Conservation (phyloP, 2,888 invertebrate species). For the Melanchra persicariae region DNA sequence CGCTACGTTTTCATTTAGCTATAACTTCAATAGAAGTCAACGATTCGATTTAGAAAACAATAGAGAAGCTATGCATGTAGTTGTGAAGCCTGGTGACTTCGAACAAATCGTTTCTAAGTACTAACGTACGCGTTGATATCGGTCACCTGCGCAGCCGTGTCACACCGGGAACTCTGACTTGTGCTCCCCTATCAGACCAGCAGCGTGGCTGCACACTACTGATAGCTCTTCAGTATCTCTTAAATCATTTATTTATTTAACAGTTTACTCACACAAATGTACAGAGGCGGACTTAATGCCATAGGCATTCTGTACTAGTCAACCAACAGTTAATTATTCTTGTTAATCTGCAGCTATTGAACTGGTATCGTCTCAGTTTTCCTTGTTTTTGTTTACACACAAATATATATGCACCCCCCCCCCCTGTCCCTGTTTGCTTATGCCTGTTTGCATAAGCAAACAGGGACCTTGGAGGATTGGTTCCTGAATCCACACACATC, state of each 20-base stretch:
- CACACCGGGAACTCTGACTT: no score
- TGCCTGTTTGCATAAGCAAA: no score
- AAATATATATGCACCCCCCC: no score
- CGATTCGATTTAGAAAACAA: conserved; percentile 15
- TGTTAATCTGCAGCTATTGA: background rate
- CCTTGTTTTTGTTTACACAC: background rate
- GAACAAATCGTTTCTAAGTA: background rate
- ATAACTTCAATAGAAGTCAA: conserved; percentile 2
- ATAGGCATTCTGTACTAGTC: no score
- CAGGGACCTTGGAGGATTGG: no score
- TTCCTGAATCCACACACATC: no score
- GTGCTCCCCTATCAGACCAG: no score
- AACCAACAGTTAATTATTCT: background rate
- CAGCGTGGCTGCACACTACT: background rate
- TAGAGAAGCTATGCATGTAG: background rate
- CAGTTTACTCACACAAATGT: no score
- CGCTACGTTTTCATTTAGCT: background rate
- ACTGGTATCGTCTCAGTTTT: background rate
- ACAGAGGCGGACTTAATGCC: no score
- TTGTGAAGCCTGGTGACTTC: conserved; percentile 20
- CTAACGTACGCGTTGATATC: background rate
- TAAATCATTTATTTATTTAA: no score
- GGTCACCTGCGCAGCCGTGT: background rate
- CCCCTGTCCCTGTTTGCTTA: no score
- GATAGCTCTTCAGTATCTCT: background rate